Base-by-base conservation (phyloP, 2,888 invertebrate species). In the Steromphala cineraria region DNA sequence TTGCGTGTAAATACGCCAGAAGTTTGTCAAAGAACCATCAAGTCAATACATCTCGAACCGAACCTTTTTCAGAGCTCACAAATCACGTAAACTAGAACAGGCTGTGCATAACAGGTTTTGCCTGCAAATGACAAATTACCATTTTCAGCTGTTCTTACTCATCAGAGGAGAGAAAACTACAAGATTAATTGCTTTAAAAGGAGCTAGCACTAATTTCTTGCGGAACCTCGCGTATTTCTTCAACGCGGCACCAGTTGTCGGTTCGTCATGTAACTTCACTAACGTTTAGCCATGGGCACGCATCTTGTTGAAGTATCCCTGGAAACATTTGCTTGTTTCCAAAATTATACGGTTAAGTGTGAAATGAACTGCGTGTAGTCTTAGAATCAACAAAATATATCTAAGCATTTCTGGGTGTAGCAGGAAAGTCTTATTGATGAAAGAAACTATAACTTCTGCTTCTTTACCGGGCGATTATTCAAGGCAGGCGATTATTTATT, bases 121-220 rank as follows among this genome's bases (percentile, higher is more conserved):
- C n/a, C 71, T 36, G 19, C 71, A 36, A 19, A 36, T 71, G 71
- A 71, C 19, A 36, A 71, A 71, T 71, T 36, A 40, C 71, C 56
- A 36, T 36, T 31, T 71, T 71, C 71, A 71, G 71, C 71, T 71
- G 71, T 19, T 36, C 17, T 28, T 19, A 10, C 31, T 36, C 17
- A 71, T 71, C 71, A 71, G 19, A 10, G n/a, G 19, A 36, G n/a
- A 71, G 19, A 21, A 31, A 71, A 17, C 36, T 31, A 71, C 19
- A 71, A 71, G 71, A 71, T 40, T 17, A 71, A 71, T 71, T 36
- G 71, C 40, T 19, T 19, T 36, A 71, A 71, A 71, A 36, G 71
- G 36, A 36, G 71, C 28, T 71, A 31, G 36, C 40, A 36, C 71
- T 36, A 31, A 71, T 71, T 71, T 71, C 71, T 71, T 71, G 71